Evolutionary conservation across 2,113 vertebrate species (phyloP).

Genomic region (Myrmecophaga tridactyla): DNA sequence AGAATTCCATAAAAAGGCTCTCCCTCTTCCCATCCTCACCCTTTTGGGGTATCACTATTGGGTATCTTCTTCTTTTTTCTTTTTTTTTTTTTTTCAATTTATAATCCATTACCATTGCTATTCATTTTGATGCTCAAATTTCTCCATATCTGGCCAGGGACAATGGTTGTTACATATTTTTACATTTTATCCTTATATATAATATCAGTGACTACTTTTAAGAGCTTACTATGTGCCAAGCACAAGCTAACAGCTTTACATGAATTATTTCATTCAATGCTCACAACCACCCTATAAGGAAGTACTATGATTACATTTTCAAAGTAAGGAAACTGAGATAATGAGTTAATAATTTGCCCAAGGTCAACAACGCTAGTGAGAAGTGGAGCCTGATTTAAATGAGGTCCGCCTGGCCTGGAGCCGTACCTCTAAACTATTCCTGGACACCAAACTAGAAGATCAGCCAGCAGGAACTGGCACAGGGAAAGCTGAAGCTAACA

Average conservation of each 20-base stretch:
- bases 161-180: neutral
- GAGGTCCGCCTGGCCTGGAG: neutral
- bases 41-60: neutral
- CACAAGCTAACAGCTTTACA: neutral
- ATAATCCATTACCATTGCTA: neutral
- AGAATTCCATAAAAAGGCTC: neutral
- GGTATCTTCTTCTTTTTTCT: neutral
- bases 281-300: neutral
- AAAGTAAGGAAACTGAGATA: neutral
- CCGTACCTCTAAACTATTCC: neutral
- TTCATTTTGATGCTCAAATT: neutral
- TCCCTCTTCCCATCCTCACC: neutral
- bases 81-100: neutral
- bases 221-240: neutral
- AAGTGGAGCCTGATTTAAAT: neutral
- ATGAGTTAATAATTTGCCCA: neutral
- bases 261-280: neutral
- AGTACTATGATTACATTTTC: neutral
- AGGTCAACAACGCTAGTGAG: neutral
- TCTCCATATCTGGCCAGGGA: too few relatives aligned
- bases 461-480: neutral
- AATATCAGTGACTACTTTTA: too few relatives aligned
- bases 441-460: neutral
- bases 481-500: neutral
- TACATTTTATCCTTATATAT: neutral